Evolutionary conservation across 2,113 vertebrate species (phyloP), one percentile per base, ranked within the genome.

Genomic region (Megalops atlanticus): DNA sequence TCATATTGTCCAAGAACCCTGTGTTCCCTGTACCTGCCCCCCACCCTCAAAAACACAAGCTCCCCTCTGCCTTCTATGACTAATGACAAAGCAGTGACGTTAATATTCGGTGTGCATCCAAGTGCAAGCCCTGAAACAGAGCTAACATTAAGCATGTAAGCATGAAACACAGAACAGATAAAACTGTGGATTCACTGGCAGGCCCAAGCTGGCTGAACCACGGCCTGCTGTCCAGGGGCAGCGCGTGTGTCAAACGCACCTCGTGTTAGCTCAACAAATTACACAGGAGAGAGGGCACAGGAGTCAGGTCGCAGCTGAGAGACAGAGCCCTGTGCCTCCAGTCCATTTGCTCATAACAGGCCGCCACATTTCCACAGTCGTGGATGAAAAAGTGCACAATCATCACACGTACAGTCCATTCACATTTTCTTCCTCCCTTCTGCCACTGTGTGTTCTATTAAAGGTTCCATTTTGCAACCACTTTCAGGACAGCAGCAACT

Each of bases 41-140:
- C n/a, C n/a, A n/a, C n/a, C n/a, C n/a, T n/a, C n/a, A n/a, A n/a
- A n/a, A n/a, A n/a, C n/a, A 3, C 8, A 43, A n/a, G 58, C 38
- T 6, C 14, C 27, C 31, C 70, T 69, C 41, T n/a, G 18, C 36
- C 35, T 40, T 47, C 21, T 71, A 54, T 80, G 47, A 39, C 78
- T 92, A 92, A 93, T 91, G 87, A 89, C 86, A 88, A 85, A 85
- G 81, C 77, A 84, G 64, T 93, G 93, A 92, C 91, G 87, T 78
- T 52, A 74, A 77, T 35, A 74, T 81, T 85, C 84, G 86, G 79
- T 80, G 86, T 88, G 89, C 90, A 87, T 90, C 88, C 79, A 45
- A 54, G 83, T 81, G 49, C 77, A 73, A 79, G 76, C 80, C 54
- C 21, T 31, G 24, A 39, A 78, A n/a, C 16, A 33, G 33, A 24